Percentiles rank a stretch among this genome's conserved stretches.
phyloP scores from a whole-genome alignment of 2,113 vertebrate species.

The Grammomys dolichurus region DNA sequence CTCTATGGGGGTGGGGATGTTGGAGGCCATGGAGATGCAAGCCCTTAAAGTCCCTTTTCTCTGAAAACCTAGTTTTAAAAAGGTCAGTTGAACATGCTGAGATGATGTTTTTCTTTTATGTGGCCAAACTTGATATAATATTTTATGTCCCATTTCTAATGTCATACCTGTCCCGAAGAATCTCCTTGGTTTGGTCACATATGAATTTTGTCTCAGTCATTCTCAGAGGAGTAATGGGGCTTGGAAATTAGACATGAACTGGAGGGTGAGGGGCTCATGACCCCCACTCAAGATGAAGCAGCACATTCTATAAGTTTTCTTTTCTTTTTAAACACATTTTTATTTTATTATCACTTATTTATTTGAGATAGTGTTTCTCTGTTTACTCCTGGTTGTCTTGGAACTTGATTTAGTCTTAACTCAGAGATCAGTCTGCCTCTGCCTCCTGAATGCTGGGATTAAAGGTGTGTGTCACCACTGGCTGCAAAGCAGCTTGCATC shows the following conservation, averaged over 20 bases:
- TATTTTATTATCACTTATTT: neutral
- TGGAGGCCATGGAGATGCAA: neutral
- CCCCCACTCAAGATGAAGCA: neutral
- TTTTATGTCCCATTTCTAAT: neutral
- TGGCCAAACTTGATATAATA: neutral
- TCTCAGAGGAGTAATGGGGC: neutral
- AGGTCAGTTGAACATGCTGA: neutral
- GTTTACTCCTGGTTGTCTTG: neutral
- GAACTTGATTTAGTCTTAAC: neutral
- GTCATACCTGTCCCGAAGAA: neutral
- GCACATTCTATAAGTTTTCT: neutral
- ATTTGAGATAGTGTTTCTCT: neutral
- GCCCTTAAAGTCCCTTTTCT: slow-evolving; percentile 21
- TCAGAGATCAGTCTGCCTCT: neutral
- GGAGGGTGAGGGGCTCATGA: neutral
- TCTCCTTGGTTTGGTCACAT: neutral
- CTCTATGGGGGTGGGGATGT: neutral
- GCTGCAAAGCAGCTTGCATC: neutral
- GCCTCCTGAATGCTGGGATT: neutral
- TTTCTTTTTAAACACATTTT: neutral
- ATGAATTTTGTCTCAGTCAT: neutral
- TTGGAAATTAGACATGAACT: neutral
- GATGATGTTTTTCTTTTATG: slow-evolving; percentile 14
- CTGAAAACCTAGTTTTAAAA: neutral
- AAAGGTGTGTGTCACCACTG: neutral